A percentile compares a stretch with the other conserved stretches of the same genome.
These are phyloP conservation scores for Diuraphis noxia DNA, from an alignment of 1,140 invertebrate species.

Conservation along the genomic window DNA sequence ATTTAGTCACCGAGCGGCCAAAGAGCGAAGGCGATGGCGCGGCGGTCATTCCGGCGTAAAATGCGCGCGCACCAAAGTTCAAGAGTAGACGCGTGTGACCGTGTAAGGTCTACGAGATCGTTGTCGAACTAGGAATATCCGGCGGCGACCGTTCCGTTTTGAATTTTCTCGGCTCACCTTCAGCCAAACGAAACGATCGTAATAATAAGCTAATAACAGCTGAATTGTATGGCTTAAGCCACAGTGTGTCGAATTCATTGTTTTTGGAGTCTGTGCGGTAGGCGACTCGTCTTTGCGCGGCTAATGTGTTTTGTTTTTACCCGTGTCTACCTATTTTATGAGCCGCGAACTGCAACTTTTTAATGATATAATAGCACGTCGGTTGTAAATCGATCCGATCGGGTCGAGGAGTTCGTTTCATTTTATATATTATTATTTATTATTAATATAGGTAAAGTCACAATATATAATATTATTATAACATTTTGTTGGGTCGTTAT, in stretches of 20 bases:
- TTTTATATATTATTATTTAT: not conserved
- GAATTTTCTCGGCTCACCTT: not conserved
- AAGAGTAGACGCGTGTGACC: not conserved
- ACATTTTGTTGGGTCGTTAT: not conserved
- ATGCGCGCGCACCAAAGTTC: not conserved
- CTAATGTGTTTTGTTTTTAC: not conserved
- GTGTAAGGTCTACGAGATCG: constrained; percentile 9
- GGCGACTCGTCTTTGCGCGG: not conserved
- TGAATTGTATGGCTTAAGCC: not conserved
- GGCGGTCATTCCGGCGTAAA: not conserved
- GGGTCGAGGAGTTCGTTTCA: not conserved
- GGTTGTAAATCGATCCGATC: not conserved
- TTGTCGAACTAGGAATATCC: constrained; percentile 22
- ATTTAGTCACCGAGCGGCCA: not conserved
- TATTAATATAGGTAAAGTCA: not conserved
- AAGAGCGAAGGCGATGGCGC: not conserved
- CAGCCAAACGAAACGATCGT: not conserved
- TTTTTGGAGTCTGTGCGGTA: not conserved
- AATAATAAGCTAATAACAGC: not conserved
- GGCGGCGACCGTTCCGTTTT: not conserved
- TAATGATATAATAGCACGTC: not conserved
- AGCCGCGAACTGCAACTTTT: not conserved
- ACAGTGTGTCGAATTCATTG: not conserved
- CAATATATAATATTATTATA: not conserved
- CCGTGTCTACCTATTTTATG: not conserved